A percentile compares a stretch with the other conserved stretches of the same genome.
Conservation (phyloP, 2,113 vertebrate genomes). For the Pluvianellus socialis region DNA sequence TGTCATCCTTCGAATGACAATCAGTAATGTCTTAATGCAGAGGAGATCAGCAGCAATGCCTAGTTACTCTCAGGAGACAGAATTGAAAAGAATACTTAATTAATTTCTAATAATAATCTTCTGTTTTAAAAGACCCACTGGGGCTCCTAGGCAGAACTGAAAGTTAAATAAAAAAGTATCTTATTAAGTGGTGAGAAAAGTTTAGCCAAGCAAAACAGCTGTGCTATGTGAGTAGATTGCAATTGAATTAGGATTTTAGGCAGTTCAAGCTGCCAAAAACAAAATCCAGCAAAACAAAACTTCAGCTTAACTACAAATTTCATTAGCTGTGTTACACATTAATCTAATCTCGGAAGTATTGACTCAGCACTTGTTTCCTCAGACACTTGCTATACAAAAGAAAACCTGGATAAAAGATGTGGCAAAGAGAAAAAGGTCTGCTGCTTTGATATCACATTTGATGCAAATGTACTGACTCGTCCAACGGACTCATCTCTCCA, state of each 20-base stretch:
- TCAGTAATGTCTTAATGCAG: slow-evolving; percentile 62
- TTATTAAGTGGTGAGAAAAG: slow-evolving; percentile 55
- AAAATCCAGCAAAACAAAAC: slow-evolving; percentile 13
- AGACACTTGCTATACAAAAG: neutral
- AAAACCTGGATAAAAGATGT: neutral
- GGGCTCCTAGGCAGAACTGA: slow-evolving; percentile 50
- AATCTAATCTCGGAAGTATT: slow-evolving; percentile 9
- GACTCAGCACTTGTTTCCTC: neutral
- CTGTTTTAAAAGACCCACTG: slow-evolving; percentile 55
- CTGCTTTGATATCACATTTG: neutral
- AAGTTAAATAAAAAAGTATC: slow-evolving; percentile 71
- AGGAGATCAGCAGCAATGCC: slow-evolving; percentile 33
- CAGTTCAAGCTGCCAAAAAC: slow-evolving; percentile 2
- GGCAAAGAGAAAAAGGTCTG: neutral
- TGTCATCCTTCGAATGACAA: slow-evolving; percentile 37
- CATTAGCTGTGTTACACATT: neutral
- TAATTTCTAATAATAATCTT: slow-evolving; percentile 74
- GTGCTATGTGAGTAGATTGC: neutral
- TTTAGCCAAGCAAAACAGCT: slow-evolving; percentile 58
- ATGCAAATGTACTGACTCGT: neutral
- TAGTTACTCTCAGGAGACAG: slow-evolving; percentile 48
- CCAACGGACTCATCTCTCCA: neutral
- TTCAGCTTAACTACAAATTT: slow-evolving; percentile 41
- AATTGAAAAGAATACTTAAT: slow-evolving; percentile 69
- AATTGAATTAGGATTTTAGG: slow-evolving; percentile 44